Evolutionary conservation across 1,140 invertebrate species (phyloP).

Genomic region (Rhizoglyphus robini): DNA sequence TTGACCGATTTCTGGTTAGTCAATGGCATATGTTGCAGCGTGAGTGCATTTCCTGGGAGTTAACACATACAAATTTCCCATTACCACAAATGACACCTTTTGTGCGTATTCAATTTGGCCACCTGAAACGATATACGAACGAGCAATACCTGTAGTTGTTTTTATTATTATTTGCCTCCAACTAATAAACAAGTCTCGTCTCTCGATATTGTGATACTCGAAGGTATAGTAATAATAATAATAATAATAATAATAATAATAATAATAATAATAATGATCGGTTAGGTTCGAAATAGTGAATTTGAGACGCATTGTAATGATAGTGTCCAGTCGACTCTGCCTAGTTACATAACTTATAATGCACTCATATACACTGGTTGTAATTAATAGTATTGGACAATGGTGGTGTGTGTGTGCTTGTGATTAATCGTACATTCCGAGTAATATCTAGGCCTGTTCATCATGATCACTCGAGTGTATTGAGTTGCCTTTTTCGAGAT

Average conservation of each 20-base stretch:
- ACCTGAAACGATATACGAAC: background rate
- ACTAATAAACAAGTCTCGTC: background rate
- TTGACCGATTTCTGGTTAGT: no score
- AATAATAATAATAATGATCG: background rate
- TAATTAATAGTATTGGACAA: slow-evolving; percentile 13
- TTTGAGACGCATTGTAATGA: background rate
- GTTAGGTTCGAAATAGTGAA: background rate
- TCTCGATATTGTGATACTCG: no score
- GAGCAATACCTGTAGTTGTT: background rate
- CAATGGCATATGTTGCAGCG: no score
- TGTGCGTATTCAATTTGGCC: background rate
- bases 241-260: no score
- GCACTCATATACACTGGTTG: background rate
- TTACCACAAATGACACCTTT: no score
- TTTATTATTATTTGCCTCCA: background rate
- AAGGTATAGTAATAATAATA: no score
- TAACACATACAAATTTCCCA: no score
- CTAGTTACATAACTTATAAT: slow-evolving; percentile 8
- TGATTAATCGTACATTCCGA: no score
- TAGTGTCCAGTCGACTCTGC: slow-evolving; percentile 7
- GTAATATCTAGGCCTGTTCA: no score
- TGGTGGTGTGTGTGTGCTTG: background rate
- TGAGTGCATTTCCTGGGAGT: no score
- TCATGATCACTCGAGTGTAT: background rate
- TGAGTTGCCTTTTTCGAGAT: background rate